A percentile compares a stretch with the other conserved stretches of the same genome.
Conservation (phyloP, 2,113 vertebrate genomes). For the Trochalopteron elliotii region DNA sequence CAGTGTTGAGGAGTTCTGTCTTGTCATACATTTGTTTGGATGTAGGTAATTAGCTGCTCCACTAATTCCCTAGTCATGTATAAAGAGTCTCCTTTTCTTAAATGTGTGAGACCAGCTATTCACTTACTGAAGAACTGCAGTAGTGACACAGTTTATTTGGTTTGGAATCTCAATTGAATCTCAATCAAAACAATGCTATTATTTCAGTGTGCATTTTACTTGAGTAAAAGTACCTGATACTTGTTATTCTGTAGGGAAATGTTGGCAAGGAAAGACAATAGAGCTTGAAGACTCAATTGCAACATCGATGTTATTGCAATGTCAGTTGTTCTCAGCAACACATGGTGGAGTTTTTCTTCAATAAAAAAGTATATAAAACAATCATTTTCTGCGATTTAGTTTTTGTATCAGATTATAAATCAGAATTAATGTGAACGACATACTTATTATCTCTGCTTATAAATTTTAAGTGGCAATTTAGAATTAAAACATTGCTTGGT, state of each 20-base stretch:
- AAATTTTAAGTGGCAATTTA: neutral
- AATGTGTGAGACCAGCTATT: neutral
- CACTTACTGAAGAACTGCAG: neutral
- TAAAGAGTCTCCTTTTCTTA: neutral
- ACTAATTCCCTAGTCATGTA: neutral
- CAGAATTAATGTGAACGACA: constrained; percentile 56
- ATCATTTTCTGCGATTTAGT: constrained; percentile 51
- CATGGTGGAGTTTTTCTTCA: constrained; percentile 18
- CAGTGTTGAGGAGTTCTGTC: neutral
- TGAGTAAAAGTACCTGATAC: neutral
- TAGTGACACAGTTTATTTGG: neutral
- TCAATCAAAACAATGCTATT: neutral
- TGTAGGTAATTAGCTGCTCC: neutral
- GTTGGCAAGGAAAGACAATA: neutral
- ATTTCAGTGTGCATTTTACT: neutral
- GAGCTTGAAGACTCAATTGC: constrained; percentile 5
- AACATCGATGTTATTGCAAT: neutral
- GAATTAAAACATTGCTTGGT: neutral
- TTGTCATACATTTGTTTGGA: neutral
- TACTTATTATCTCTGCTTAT: constrained; percentile 58
- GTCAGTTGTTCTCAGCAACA: constrained; percentile 31
- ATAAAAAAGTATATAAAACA: constrained; percentile 44
- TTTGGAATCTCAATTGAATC: neutral
- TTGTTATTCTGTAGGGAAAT: neutral
- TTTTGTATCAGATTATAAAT: constrained; percentile 61